Evolutionary conservation across 2,888 invertebrate genomes (phyloP).

Genomic region (Agriopis marginaria): DNA sequence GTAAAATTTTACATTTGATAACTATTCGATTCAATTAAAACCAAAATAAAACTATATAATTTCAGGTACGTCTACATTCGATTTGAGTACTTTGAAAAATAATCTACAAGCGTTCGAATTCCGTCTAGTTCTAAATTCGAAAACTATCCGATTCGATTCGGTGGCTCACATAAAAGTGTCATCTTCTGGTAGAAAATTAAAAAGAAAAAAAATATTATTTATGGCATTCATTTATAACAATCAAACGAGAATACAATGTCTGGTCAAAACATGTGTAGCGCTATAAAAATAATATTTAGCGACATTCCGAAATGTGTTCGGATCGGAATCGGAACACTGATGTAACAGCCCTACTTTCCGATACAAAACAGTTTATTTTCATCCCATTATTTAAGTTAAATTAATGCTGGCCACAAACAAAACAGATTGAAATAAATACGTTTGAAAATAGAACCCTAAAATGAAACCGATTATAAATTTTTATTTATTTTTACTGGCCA

Average conservation of each 20-base stretch:
- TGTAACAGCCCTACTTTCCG: conserved; percentile 38
- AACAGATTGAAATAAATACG: conserved; percentile 23
- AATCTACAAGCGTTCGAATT: conserved; percentile 19
- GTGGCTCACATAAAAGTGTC: conserved; percentile 42
- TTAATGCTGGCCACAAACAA: conserved; percentile 23
- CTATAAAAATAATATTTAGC: conserved; percentile 48
- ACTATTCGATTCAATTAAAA: no score
- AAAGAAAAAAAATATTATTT: conserved; percentile 46
- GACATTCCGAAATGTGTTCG: conserved; percentile 39
- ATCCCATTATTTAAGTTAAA: conserved; percentile 28
- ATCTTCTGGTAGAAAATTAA: conserved; percentile 31
- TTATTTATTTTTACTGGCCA: neutral
- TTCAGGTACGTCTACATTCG: no score
- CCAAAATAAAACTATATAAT: no score
- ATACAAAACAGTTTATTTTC: conserved; percentile 31
- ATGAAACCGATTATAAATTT: neutral
- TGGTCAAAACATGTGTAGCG: conserved; percentile 46
- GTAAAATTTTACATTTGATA: no score
- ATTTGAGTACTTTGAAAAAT: neutral
- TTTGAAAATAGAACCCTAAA: conserved; percentile 10
- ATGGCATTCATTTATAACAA: conserved; percentile 58
- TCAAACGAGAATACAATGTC: conserved; percentile 57
- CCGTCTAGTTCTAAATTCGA: conserved; percentile 38
- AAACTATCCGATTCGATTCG: conserved; percentile 44
- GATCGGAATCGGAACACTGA: conserved; percentile 39